phyloP scores from a whole-genome alignment of 2,113 vertebrate genomes.

The Phoxinus phoxinus region DNA sequence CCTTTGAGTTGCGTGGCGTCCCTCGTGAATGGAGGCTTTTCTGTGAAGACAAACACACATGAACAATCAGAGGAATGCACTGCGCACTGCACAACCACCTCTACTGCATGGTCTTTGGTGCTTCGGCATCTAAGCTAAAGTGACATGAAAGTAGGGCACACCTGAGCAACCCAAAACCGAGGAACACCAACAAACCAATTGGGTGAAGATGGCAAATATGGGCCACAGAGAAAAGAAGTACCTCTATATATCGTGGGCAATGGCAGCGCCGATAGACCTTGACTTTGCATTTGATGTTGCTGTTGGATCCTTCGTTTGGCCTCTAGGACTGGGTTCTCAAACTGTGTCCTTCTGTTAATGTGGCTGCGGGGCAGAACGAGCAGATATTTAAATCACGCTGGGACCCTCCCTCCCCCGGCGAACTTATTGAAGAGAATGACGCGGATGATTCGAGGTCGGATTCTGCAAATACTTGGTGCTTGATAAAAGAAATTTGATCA shows the following conservation, averaged over 20 bases:
- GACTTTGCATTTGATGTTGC: conserved; percentile 94
- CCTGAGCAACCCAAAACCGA: conserved; percentile 22
- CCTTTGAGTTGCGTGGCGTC: conserved; percentile 98
- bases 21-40: conserved; percentile 96
- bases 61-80: not conserved
- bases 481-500: conserved; percentile 69
- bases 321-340: conserved; percentile 99
- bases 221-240: conserved; percentile 64
- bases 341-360: conserved; percentile 99
- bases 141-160: conserved; percentile 17
- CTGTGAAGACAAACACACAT: conserved; percentile 68
- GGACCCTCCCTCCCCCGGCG: conserved; percentile 34
- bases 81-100: conserved; percentile 12
- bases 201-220: conserved; percentile 17
- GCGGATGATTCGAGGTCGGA: conserved; percentile 15
- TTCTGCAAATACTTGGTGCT: conserved; percentile 21
- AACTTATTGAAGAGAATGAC: conserved; percentile 20
- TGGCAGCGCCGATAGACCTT: conserved; percentile 92
- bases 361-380: conserved; percentile 79
- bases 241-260: conserved; percentile 95
- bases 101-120: conserved; percentile 11
- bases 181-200: conserved; percentile 15
- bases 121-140: conserved; percentile 1
- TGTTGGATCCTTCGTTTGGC: conserved; percentile 97
- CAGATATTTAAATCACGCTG: conserved; percentile 47